phyloP scores from a whole-genome alignment of 2,888 invertebrate species.

The Oscheius sp. region DNA sequence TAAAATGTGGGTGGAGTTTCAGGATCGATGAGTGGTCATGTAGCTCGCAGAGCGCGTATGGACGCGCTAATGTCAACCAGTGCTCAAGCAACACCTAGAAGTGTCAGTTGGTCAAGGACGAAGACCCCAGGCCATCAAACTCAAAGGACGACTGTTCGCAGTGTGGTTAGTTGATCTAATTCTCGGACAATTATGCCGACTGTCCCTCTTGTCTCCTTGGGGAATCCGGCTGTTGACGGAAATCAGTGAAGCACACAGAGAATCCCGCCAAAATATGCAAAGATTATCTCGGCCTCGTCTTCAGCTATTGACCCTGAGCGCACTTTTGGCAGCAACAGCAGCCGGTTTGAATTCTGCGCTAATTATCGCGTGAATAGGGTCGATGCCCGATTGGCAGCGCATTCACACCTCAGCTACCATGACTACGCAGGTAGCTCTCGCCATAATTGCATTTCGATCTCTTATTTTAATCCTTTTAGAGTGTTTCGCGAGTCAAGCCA shows the following conservation, averaged over 20 bases:
- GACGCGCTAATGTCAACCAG: slow-evolving; percentile 27
- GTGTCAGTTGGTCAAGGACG: slow-evolving; percentile 44
- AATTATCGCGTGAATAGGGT: slow-evolving; percentile 12
- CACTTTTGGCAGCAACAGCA: slow-evolving; percentile 6
- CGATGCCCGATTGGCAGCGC: slow-evolving; percentile 18
- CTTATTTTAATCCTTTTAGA: slow-evolving; percentile 33
- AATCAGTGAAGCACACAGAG: background rate
- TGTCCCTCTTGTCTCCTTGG: background rate
- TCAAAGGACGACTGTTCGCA: slow-evolving; percentile 13
- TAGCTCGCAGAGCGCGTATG: slow-evolving; percentile 30
- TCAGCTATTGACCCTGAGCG: background rate
- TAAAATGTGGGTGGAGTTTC: slow-evolving; percentile 33
- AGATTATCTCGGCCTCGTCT: too few species aligned
- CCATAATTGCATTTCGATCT: background rate
- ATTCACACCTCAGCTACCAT: background rate
- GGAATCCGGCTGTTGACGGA: background rate
- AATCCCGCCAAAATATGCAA: background rate
- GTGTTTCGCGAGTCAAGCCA: slow-evolving; percentile 46
- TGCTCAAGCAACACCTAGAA: slow-evolving; percentile 38
- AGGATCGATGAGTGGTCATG: slow-evolving; percentile 31
- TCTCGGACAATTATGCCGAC: background rate
- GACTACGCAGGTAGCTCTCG: background rate
- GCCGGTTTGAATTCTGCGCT: slow-evolving; percentile 23
- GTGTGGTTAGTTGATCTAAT: slow-evolving; percentile 14
- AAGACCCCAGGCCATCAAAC: background rate